Base-by-base conservation (phyloP, 2,797 vertebrate genomes). In the Chaetophractus vellerosus region DNA sequence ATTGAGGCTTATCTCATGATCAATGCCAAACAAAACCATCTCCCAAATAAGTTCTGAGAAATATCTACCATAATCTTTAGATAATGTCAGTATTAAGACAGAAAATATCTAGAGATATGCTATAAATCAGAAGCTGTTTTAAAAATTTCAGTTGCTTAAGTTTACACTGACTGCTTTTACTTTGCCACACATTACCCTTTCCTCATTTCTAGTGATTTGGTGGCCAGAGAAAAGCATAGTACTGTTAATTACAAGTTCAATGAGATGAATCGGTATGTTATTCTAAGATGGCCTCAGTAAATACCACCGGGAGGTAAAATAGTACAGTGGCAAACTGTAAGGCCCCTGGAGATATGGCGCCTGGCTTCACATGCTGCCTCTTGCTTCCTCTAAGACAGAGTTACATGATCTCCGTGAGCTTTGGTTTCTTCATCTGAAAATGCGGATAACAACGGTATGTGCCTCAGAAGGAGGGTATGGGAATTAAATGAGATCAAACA, bases 21-120 rank as follows among this genome's bases (percentile, higher is more conserved):
- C 31, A 93, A 90, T 6, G 55, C 48, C 64, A 91, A 87, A 93
- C 24, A 66, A 86, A 94, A 82, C 71, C 15, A 3, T 78, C 61
- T 66, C 57, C 89, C 38, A 93, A 61, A 24, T 26, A 36, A 78
- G 19, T 55, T 66, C 8, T 11, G 66, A 71, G 52, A 76, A 64
- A 50, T 21, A 79, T 15, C 31, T 61, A 57, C 19, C 69, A 68
- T 24, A 89, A 59, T 75, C 10, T n/a, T 15, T 24, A 33, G 55
- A 36, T 50, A 74, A 93, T 16, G 74, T 23, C 36, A 41, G 64
- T 36, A 19, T 71, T 82, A 84, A 84, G 33, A 28, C 19, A 86
- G 82, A 66, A 5, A 75, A 71, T 64, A 79, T 83, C 50, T 10
- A 68, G 50, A 68, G 69, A 23, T 59, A 90, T 59, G 38, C 14